Base-by-base conservation (phyloP, 2,113 vertebrate species). In the Rhinolophus ferrumequinum region DNA sequence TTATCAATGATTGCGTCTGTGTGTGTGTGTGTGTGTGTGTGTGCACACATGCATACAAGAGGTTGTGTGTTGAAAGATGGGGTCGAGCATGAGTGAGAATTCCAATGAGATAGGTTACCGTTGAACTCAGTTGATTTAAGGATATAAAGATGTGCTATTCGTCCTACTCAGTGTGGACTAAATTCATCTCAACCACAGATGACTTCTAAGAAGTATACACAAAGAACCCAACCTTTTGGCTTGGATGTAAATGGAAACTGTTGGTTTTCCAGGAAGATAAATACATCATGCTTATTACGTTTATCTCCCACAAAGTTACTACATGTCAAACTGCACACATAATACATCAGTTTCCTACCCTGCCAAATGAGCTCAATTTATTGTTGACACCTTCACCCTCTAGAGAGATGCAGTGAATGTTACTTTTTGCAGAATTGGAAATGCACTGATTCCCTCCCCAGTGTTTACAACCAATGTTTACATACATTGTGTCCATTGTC, bases 251-350 rank as follows among this genome's bases (percentile, higher is more conserved):
- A 50, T 66, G 44, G 24, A 66, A 88, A 8, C 9, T 8, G n/a
- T 41, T 94, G 58, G 82, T 91, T 94, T 97, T 58, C 24, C 28
- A 88, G 88, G 56, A 95, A 76, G 24, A 80, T 38, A 50, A 66
- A 38, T 58, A 47, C 9, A 90, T 70, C 28, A 30, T 24, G 28
- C 21, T 82, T 85, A 26, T 33, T 38, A 19, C 26, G 58, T 50
- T 92, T 69, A 13, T 70, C 28, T 70, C 47, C 13, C 6, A 22
- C 3, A 54, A 86, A 28, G 28, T 93, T 86, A 82, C 19, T 47
- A 86, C 28, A 33, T 58, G 56, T 93, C 47, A 92, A 92, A 75
- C 30, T 64, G 70, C 50, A 1, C 44, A 44, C 2, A 44, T 56
- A 54, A 60, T 58, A 69, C 64, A 54, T 69, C 9, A 58, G 4